Base-by-base conservation (phyloP, 2,888 invertebrate genomes). In the Acheta domesticus region DNA sequence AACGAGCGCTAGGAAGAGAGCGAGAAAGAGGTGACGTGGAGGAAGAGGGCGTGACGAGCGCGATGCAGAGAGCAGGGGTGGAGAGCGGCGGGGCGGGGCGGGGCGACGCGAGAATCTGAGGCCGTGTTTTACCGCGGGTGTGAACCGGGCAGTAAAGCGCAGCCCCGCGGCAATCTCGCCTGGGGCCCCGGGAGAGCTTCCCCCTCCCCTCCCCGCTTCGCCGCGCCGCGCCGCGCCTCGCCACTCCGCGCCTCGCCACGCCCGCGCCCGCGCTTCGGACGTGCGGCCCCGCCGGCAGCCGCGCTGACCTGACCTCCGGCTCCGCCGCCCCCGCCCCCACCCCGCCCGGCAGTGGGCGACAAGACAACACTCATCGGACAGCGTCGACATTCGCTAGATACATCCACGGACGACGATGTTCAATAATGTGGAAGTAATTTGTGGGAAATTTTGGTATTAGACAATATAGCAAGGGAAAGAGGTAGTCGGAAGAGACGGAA, bases 71-170 rank as follows among this genome's bases (percentile, higher is more conserved):
- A 36, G 62, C 16, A 16, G 62, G 16, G 62, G 62, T 16, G 62
- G 62, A 62, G 14, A n/a, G 62, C n/a, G 62, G 62, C 16, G n/a
- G 12, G 62, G 62, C 14, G 3, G n/a, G 12, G n/a, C 62, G 62
- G 62, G 62, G 16, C 14, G 62, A 3, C 62, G 62, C 62, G 62
- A n/a, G 62, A 62, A 62, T 62, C 62, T 62, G 62, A 62, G 62
- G 62, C 62, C 62, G 62, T 62, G 62, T 62, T 62, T 62, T 62
- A 62, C 62, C 62, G 62, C 62, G 62, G 62, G 62, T 62, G 62
- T 62, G 62, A 62, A 62, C 62, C 62, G 62, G n/a, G 62, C 62
- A 62, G 62, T 62, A 62, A 62, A 62, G 62, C 62, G 62, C 62
- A 19, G 62, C 62, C 62, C 14, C 16, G 62, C 62, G 62, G 62